These are phyloP conservation scores for Leucophenga maculata DNA, from an alignment of 2,888 invertebrate genomes.

Conservation along the genomic window DNA sequence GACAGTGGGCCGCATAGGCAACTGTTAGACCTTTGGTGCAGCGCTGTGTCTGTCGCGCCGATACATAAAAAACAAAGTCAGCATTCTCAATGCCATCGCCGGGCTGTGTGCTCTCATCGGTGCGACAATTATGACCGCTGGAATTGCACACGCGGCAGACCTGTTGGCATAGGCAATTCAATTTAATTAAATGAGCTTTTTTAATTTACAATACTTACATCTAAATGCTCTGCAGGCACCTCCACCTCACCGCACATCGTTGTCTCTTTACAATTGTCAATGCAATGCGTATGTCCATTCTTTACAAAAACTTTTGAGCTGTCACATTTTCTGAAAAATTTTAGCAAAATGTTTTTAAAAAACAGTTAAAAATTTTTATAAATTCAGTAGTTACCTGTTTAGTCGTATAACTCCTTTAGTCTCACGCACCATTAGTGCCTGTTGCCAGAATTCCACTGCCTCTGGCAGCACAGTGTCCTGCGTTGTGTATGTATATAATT, in stretches of 20 bases:
- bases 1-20: slow-evolving; percentile 98
- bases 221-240: slow-evolving; percentile 94
- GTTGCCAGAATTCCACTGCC: slow-evolving; percentile 95
- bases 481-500: slow-evolving; percentile 7
- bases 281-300: slow-evolving; percentile 88
- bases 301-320: slow-evolving; percentile 90
- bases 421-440: slow-evolving; percentile 89
- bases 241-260: slow-evolving; percentile 97
- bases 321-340: slow-evolving; percentile 83
- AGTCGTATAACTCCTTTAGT: slow-evolving; percentile 89
- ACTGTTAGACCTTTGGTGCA: slow-evolving; percentile 93
- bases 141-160: slow-evolving; percentile 90
- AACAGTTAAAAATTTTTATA: not conserved
- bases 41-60: slow-evolving; percentile 93
- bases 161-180: slow-evolving; percentile 71
- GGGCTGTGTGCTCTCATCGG: slow-evolving; percentile 74
- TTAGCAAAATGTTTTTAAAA: not conserved
- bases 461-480: slow-evolving; percentile 91
- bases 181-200: not conserved
- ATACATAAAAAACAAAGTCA: slow-evolving; percentile 97
- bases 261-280: slow-evolving; percentile 83
- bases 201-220: slow-evolving; percentile 77
- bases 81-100: slow-evolving; percentile 84
- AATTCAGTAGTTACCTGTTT: slow-evolving; percentile 79
- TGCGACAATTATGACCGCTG: slow-evolving; percentile 86